Base-by-base conservation (phyloP, 1,140 invertebrate genomes). In the Phymorhynchus buccinoides region DNA sequence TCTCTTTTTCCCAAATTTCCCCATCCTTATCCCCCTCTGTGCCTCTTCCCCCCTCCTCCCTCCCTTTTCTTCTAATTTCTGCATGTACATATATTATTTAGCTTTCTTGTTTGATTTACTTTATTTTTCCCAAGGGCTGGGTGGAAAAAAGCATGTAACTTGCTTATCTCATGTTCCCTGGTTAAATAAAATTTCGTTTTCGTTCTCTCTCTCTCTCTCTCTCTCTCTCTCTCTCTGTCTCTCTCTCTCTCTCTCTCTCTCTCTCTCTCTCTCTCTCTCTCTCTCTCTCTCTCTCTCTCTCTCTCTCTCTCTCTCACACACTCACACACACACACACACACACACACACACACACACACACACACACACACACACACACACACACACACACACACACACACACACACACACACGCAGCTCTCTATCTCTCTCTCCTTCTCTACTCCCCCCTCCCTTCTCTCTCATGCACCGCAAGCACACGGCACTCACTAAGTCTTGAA, bases 161-260 rank as follows among this genome's bases (percentile, higher is more conserved):
- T n/a, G n/a, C n/a, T n/a, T n/a, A n/a, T n/a, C n/a, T n/a, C n/a
- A n/a, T n/a, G n/a, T n/a, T n/a, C n/a, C n/a, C n/a, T n/a, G n/a
- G n/a, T n/a, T n/a, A n/a, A n/a, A n/a, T n/a, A n/a, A n/a, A n/a
- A n/a, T n/a, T n/a, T n/a, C n/a, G n/a, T n/a, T n/a, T n/a, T n/a
- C n/a, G n/a, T n/a, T n/a, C n/a, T n/a, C n/a, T n/a, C n/a, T n/a
- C n/a, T n/a, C n/a, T n/a, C n/a, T n/a, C 48, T 52, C 48, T 52
- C 48, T 52, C 48, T 52, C 48, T 52, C 48, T 52, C 48, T 52
- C 48, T 52, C 48, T 52, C 48, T 52, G 9, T 52, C 48, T 52
- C 48, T 52, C 48, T 52, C 48, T 52, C 48, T 52, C 48, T 52
- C n/a, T 82, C 80, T 82, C 52, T 62, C 44, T 48, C 73, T 48